These are phyloP conservation scores for Laodelphax striatellus DNA, from an alignment of 1,140 invertebrate species.

Conservation along the genomic window DNA sequence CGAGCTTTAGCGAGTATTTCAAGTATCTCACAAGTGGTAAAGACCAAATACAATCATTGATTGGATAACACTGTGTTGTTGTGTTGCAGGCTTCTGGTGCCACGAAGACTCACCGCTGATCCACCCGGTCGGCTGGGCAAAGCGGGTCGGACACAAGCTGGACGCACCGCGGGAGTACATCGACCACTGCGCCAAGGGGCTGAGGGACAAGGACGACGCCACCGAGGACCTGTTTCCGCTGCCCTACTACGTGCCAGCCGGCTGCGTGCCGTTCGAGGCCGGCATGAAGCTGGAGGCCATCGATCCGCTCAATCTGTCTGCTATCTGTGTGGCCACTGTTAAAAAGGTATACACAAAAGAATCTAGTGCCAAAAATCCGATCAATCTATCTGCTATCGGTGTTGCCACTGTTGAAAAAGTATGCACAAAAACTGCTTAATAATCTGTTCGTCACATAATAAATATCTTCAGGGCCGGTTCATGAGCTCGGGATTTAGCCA, in stretches of 20 bases:
- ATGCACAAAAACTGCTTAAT: too few relatives aligned
- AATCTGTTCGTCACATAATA: too few relatives aligned
- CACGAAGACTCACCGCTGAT: slow-evolving; percentile 90
- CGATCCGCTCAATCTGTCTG: slow-evolving; percentile 86
- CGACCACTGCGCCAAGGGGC: slow-evolving; percentile 44
- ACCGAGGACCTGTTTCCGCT: slow-evolving; percentile 61
- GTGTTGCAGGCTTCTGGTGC: slow-evolving; percentile 68
- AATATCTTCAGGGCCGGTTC: too few relatives aligned
- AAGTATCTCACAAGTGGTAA: too few relatives aligned
- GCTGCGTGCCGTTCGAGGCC: slow-evolving; percentile 48
- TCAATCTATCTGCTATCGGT: too few relatives aligned
- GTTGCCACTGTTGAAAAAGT: too few relatives aligned
- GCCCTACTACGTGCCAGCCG: slow-evolving; percentile 27
- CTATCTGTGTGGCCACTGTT: slow-evolving; percentile 90
- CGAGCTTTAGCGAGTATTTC: too few relatives aligned
- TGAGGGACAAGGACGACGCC: slow-evolving; percentile 54
- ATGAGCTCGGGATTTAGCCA: too few relatives aligned
- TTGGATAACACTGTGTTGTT: too few relatives aligned
- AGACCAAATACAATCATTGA: too few relatives aligned
- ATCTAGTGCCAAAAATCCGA: too few relatives aligned
- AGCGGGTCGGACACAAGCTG: slow-evolving; percentile 66
- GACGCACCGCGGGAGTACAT: slow-evolving; percentile 67
- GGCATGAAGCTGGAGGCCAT: slow-evolving; percentile 96
- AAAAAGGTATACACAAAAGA: slow-evolving; percentile 65
- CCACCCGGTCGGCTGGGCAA: slow-evolving; percentile 91